Conservation (phyloP, 2,797 vertebrate genomes). For the Etheostoma perlongum region DNA sequence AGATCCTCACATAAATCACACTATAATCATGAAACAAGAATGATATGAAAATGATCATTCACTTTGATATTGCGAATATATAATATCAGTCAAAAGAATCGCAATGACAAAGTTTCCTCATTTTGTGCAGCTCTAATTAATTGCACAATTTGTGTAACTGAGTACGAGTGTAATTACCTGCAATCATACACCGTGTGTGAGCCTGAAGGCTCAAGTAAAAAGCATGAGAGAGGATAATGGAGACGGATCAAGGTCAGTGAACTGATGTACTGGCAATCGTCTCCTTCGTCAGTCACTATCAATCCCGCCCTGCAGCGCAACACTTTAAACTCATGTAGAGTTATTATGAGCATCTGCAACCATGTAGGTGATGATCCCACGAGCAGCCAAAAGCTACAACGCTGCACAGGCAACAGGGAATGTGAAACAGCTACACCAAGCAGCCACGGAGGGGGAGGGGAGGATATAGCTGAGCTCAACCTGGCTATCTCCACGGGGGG, state of each 20-base stretch:
- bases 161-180: constrained; percentile 61
- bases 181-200: constrained; percentile 40
- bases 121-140: constrained; percentile 16
- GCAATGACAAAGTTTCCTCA: no score
- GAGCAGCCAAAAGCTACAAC: constrained; percentile 63
- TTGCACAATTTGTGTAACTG: constrained; percentile 57
- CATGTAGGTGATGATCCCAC: constrained; percentile 54
- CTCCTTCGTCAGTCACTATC: constrained; percentile 40
- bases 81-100: no score
- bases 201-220: constrained; percentile 40
- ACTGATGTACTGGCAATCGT: constrained; percentile 28
- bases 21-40: no score
- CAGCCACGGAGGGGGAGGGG: constrained; percentile 32
- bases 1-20: no score
- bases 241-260: constrained; percentile 59
- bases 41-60: no score
- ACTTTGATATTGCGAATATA: no score
- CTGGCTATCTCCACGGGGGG: constrained; percentile 63
- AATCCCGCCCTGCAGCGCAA: constrained; percentile 44
- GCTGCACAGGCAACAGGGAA: constrained; percentile 61
- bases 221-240: constrained; percentile 33
- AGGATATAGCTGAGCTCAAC: constrained; percentile 52
- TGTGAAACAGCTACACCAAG: constrained; percentile 58
- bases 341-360: constrained; percentile 49
- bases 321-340: constrained; percentile 37